These are phyloP conservation scores for Drosophila neonasuta DNA, from an alignment of 2,888 invertebrate species.

Conservation along the genomic window DNA sequence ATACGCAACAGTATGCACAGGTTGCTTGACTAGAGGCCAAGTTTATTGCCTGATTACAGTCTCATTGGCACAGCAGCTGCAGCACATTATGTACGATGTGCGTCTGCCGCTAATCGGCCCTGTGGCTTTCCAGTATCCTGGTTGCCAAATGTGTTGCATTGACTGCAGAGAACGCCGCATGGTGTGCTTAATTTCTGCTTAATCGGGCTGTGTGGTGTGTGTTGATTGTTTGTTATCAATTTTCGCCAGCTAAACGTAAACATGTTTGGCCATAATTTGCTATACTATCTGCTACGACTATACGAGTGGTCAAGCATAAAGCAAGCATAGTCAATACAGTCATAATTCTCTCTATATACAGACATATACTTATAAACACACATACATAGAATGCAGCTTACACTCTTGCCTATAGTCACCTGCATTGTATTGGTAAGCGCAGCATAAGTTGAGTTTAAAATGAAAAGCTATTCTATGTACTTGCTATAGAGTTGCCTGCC, in stretches of 20 bases:
- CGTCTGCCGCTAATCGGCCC: not conserved
- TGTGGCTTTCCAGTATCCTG: not conserved
- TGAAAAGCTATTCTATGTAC: not conserved
- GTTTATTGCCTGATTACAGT: not conserved
- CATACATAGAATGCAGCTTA: not conserved
- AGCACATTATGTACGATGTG: no score
- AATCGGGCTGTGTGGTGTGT: conserved; percentile 6
- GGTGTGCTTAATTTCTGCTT: not conserved
- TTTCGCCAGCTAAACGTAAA: conserved; percentile 12
- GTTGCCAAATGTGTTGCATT: not conserved
- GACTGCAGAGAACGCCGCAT: not conserved
- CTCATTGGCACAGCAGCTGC: not conserved
- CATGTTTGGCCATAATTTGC: conserved; percentile 25
- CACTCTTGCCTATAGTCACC: not conserved
- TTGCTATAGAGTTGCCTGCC: conserved; percentile 7
- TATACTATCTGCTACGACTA: conserved; percentile 12
- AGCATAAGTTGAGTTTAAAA: not conserved
- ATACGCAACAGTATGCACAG: not conserved
- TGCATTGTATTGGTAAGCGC: conserved; percentile 11
- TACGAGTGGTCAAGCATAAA: conserved; percentile 9
- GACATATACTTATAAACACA: not conserved
- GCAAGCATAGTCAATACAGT: conserved; percentile 14
- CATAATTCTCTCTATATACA: conserved; percentile 2
- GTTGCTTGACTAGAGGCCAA: not conserved
- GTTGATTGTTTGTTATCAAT: conserved; percentile 24